These are phyloP conservation scores for Drosophila virilis DNA, from an alignment of 1,140 invertebrate species.

Conservation along the genomic window DNA sequence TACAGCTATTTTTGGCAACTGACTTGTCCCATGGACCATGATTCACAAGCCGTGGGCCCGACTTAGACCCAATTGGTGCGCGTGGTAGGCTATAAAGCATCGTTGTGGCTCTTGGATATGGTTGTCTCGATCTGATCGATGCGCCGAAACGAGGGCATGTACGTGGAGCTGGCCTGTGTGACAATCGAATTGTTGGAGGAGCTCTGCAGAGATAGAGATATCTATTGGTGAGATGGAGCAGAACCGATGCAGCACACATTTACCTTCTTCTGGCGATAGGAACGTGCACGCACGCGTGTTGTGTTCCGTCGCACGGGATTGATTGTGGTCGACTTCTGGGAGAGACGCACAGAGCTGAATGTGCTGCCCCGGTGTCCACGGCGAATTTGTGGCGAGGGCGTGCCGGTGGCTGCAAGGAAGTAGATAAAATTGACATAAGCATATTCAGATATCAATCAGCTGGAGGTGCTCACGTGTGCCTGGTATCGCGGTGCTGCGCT, in stretches of 20 bases:
- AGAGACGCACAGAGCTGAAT: slow-evolving; percentile 85
- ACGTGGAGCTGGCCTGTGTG: slow-evolving; percentile 75
- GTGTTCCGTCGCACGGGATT: slow-evolving; percentile 85
- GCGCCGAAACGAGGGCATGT: slow-evolving; percentile 78
- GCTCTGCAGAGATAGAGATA: slow-evolving; percentile 58
- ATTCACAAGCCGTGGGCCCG: background rate
- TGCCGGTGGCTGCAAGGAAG: slow-evolving; percentile 69
- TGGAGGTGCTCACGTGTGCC: slow-evolving; percentile 83
- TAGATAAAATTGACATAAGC: background rate
- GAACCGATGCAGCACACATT: background rate
- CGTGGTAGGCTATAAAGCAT: slow-evolving; percentile 80
- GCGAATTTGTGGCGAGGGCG: slow-evolving; percentile 84
- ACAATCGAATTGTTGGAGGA: slow-evolving; percentile 83
- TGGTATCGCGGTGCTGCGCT: slow-evolving; percentile 86
- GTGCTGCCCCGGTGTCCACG: slow-evolving; percentile 84
- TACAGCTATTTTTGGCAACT: slow-evolving; percentile 36
- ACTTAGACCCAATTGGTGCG: slow-evolving; percentile 72
- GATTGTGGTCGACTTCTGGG: slow-evolving; percentile 81
- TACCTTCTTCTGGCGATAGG: slow-evolving; percentile 84
- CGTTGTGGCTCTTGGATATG: slow-evolving; percentile 81
- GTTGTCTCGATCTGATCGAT: slow-evolving; percentile 82
- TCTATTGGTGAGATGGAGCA: slow-evolving; percentile 19
- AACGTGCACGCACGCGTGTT: slow-evolving; percentile 84
- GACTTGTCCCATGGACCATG: background rate
- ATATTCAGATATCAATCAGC: background rate